These are phyloP conservation scores for Eupeodes corollae DNA, from an alignment of 1,140 invertebrate species.

Conservation along the genomic window DNA sequence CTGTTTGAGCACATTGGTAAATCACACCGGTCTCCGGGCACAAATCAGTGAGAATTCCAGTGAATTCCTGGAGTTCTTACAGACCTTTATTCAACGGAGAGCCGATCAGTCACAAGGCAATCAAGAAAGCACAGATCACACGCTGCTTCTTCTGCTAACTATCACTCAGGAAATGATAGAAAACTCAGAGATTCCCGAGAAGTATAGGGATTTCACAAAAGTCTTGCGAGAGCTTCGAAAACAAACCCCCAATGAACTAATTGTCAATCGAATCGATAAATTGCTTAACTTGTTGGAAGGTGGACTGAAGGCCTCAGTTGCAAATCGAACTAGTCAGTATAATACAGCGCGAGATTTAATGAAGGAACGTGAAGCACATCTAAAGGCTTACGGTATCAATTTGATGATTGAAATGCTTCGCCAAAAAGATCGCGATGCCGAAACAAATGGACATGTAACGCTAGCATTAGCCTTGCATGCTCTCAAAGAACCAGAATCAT, in stretches of 20 bases:
- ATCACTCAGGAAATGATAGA: conserved; percentile 25
- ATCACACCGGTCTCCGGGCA: conserved; percentile 19
- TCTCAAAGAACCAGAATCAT: conserved; percentile 27
- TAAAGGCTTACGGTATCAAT: conserved; percentile 32
- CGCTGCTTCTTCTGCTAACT: conserved; percentile 18
- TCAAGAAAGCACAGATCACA: conserved; percentile 14
- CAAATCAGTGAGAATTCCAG: conserved; percentile 19
- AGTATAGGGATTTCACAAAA: conserved; percentile 1
- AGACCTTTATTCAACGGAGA: conserved; percentile 10
- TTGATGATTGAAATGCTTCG: conserved; percentile 20
- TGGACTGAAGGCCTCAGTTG: background rate
- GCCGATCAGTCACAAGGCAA: background rate
- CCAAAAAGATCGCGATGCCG: conserved; percentile 14
- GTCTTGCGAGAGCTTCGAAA: conserved; percentile 4
- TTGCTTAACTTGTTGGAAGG: conserved; percentile 11
- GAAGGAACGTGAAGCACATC: conserved; percentile 19
- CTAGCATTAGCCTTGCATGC: conserved; percentile 24
- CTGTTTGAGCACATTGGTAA: conserved; percentile 21
- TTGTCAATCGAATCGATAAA: conserved; percentile 10
- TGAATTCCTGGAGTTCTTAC: conserved; percentile 17
- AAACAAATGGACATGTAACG: conserved; percentile 22
- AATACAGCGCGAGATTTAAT: conserved; percentile 20
- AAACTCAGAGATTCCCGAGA: conserved; percentile 6
- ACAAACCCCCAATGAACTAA: conserved; percentile 6
- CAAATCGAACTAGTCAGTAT: conserved; percentile 6